Evolutionary conservation across 1,140 invertebrate genomes (phyloP), one percentile per base, ranked within the genome.

Genomic region (Macrotrachela quadricornifera): DNA sequence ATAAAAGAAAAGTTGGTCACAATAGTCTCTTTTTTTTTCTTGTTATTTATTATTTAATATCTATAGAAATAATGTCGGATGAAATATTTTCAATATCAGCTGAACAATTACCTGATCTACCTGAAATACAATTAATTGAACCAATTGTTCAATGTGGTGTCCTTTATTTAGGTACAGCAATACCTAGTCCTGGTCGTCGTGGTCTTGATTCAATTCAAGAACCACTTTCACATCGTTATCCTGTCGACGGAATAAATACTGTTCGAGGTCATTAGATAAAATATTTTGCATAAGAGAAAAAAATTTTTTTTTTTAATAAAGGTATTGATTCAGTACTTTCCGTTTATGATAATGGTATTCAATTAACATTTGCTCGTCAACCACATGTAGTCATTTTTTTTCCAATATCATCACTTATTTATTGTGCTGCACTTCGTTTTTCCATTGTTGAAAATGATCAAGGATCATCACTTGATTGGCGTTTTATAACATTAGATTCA

Each of bases 181-280:
- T 97, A 55, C 92, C 92, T 8, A 83, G 92, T 60, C 82, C 92
- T 62, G 95, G 90, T 59, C 94, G 95, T 65, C 87, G 95, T 64
- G 92, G 92, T 16, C 73, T 97, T 16, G 64, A 71, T 64, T 91
- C 91, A 14, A 88, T 99, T 51, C 92, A 99, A 70, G 87, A 95
- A 65, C 92, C 92, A 1, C 66, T 99, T 55, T 77, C 82, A 58
- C 88, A 95, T 62, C 71, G 95, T 14, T 97, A 96, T 65, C 88
- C 87, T n/a, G 83, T 59, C 16, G 55, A 60, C 38, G 62, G 14
- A 6, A 14, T 17, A 6, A 42, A 42, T 42, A 42, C 12, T 6
- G 40, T 11, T 42, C 40, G 15, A 2, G 40, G 40, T 42, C 1
- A 42, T 2, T 42, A 14, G 10, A 42, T 42, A 4, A 4, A 4